Conservation (phyloP, 2,797 vertebrate genomes). For the Bradypus variegatus region DNA sequence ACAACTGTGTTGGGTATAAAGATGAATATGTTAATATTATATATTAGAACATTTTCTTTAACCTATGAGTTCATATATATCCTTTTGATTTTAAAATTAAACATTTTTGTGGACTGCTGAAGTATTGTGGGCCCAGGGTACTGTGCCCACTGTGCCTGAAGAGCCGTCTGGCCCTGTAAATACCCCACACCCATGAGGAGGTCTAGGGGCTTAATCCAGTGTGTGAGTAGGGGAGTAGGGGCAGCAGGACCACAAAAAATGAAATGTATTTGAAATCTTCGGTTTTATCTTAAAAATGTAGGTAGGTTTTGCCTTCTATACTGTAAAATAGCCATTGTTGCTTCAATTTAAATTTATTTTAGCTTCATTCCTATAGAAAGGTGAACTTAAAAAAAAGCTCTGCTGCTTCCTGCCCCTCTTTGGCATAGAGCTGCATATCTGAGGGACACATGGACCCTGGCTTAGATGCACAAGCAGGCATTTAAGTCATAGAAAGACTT, state of each 20-base stretch:
- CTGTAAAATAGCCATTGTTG: neutral
- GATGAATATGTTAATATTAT: neutral
- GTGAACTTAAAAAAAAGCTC: neutral
- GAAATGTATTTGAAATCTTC: neutral
- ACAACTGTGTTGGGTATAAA: neutral
- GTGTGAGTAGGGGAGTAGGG: neutral
- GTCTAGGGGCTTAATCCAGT: neutral
- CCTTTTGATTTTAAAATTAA: constrained; percentile 7
- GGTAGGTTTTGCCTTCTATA: neutral
- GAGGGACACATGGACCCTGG: neutral
- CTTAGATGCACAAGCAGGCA: neutral
- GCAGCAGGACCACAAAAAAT: neutral
- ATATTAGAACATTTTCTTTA: constrained; percentile 6
- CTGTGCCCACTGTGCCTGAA: neutral
- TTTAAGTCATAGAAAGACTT: neutral
- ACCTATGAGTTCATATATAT: neutral
- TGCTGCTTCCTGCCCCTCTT: neutral
- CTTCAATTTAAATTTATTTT: constrained; percentile 1
- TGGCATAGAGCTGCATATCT: accelerated
- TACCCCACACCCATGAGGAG: neutral
- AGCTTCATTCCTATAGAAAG: neutral
- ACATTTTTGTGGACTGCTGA: neutral
- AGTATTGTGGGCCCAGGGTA: neutral
- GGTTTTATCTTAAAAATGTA: neutral
- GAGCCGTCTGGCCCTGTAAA: neutral